Conservation (phyloP, 2,113 vertebrate species). For the Cisticola juncidis region DNA sequence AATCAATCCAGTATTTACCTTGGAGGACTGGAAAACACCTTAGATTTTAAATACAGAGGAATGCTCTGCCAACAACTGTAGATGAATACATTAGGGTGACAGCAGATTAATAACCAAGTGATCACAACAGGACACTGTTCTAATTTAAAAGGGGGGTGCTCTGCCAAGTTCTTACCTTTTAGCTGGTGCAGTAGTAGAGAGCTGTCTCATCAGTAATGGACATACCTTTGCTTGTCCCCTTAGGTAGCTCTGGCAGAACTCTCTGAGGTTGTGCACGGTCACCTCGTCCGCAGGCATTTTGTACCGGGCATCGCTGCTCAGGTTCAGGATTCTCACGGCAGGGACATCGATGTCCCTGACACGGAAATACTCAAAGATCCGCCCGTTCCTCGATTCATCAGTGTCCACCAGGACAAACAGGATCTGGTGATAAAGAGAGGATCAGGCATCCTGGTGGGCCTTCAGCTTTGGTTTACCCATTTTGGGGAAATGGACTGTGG, state of each 20-base stretch:
- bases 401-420: conserved; percentile 85
- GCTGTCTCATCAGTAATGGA: neutral
- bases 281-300: conserved; percentile 85
- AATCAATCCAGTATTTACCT: neutral
- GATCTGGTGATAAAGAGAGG: conserved; percentile 69
- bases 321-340: conserved; percentile 83
- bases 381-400: conserved; percentile 79
- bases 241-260: conserved; percentile 82
- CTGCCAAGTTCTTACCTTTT: neutral
- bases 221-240: conserved; percentile 85
- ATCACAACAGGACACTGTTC: neutral
- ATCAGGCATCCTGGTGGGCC: neutral
- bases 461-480: neutral
- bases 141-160: neutral
- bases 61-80: neutral
- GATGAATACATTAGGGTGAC: neutral
- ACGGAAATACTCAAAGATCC: conserved; percentile 86
- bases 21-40: neutral
- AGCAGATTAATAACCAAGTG: neutral
- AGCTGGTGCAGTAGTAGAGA: neutral
- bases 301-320: conserved; percentile 81
- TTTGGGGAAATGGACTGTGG: neutral
- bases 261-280: conserved; percentile 70
- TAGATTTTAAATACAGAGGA: neutral
- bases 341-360: conserved; percentile 81